A percentile compares a stretch with the other conserved stretches of the same genome.
These are phyloP conservation scores for Thereva unica DNA, from an alignment of 2,888 invertebrate genomes.

Conservation along the genomic window DNA sequence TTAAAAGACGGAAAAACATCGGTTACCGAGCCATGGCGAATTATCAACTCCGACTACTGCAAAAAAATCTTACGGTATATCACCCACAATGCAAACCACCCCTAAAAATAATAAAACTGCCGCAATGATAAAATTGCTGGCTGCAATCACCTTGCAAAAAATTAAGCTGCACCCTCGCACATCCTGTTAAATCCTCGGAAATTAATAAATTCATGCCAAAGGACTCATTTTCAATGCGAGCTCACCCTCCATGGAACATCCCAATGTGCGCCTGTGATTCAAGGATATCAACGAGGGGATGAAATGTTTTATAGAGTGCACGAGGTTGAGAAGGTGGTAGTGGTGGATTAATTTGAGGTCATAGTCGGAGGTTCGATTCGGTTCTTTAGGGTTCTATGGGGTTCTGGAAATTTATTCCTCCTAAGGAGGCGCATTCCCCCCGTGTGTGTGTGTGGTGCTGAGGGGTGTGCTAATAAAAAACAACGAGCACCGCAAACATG, in stretches of 20 bases:
- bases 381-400: background rate
- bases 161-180: conserved; percentile 30
- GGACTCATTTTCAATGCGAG: conserved; percentile 11
- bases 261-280: background rate
- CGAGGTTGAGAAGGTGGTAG: conserved; percentile 20
- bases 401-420: conserved; percentile 14
- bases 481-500: conserved; percentile 34
- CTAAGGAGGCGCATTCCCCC: conserved; percentile 15
- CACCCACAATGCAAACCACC: conserved; percentile 34
- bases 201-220: conserved; percentile 42
- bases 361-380: conserved; percentile 33
- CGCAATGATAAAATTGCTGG: conserved; percentile 15
- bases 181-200: conserved; percentile 37
- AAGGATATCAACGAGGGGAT: conserved; percentile 15
- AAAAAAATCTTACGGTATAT: conserved; percentile 38
- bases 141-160: conserved; percentile 38
- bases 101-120: background rate
- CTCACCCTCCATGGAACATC: conserved; percentile 20
- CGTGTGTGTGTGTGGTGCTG: conserved; percentile 3
- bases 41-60: conserved; percentile 36
- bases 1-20: conserved; percentile 39
- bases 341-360: conserved; percentile 41
- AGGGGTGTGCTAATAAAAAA: conserved; percentile 25
- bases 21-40: conserved; percentile 40
- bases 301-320: conserved; percentile 6